Percentiles rank a stretch among this genome's conserved stretches.
These are phyloP conservation scores for Alexandromys fortis DNA, from an alignment of 2,113 vertebrate genomes.

Conservation along the genomic window DNA sequence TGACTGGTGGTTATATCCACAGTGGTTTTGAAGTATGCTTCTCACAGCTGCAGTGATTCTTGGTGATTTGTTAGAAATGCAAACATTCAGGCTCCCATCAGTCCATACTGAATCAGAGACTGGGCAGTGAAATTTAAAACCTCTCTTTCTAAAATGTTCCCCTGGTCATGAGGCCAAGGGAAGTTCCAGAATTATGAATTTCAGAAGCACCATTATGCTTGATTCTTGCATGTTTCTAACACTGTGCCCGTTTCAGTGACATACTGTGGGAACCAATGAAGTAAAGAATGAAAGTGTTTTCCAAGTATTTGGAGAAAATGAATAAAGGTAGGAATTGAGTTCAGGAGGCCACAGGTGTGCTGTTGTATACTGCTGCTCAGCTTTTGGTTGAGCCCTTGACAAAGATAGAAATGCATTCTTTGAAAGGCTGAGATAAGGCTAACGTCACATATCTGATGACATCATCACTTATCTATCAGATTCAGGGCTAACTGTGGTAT, in stretches of 20 bases:
- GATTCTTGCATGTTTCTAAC: background rate
- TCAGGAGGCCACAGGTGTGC: background rate
- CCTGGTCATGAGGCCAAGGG: background rate
- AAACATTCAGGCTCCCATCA: background rate
- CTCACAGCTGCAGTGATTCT: background rate
- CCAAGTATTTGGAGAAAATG: background rate
- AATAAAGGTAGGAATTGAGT: background rate
- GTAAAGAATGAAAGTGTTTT: background rate
- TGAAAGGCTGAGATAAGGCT: background rate
- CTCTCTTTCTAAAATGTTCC: background rate
- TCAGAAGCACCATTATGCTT: background rate
- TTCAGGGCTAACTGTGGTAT: background rate
- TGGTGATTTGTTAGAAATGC: background rate
- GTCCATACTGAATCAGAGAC: background rate
- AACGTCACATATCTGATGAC: background rate
- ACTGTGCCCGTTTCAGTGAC: background rate
- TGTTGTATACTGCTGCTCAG: background rate
- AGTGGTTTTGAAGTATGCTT: background rate
- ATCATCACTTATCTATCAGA: background rate
- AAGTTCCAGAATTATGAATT: background rate
- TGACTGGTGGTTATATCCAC: background rate
- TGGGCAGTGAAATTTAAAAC: accelerated
- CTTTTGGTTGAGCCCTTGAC: background rate
- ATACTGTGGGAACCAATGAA: background rate
- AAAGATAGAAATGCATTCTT: background rate